phyloP scores from a whole-genome alignment of 2,113 vertebrate genomes.

The Chiloscyllium plagiosum region DNA sequence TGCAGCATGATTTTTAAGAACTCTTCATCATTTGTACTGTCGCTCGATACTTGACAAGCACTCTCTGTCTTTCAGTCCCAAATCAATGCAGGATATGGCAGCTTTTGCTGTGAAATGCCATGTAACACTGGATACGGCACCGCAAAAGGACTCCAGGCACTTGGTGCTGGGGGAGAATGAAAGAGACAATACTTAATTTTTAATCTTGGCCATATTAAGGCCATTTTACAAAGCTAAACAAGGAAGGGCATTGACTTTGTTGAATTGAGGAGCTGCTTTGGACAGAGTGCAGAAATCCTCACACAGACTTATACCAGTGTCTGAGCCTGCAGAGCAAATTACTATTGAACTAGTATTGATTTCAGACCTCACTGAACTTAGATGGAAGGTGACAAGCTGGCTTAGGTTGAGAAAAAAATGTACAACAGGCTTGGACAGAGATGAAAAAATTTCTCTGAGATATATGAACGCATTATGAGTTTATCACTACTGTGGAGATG shows the following conservation, averaged over 20 bases:
- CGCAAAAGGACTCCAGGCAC: background rate
- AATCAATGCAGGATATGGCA: background rate
- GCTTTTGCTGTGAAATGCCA: background rate
- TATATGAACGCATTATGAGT: slow-evolving; percentile 32
- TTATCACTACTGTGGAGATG: slow-evolving; percentile 34
- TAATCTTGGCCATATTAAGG: background rate
- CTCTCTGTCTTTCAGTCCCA: background rate
- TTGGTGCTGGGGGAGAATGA: background rate
- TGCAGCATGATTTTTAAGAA: background rate
- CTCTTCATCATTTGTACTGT: slow-evolving; percentile 3
- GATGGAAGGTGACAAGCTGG: slow-evolving; percentile 15
- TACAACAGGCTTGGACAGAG: background rate
- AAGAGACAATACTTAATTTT: background rate
- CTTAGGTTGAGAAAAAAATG: slow-evolving; percentile 18
- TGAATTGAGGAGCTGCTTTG: background rate
- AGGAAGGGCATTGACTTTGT: background rate
- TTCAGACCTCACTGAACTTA: slow-evolving; percentile 34
- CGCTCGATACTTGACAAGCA: background rate
- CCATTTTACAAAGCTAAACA: background rate
- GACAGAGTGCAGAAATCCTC: background rate
- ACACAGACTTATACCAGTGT: background rate
- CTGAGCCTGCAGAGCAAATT: slow-evolving; percentile 16
- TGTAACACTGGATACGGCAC: background rate
- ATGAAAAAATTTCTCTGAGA: slow-evolving; percentile 30
- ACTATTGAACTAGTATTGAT: slow-evolving; percentile 32